Evolutionary conservation across 2,113 vertebrate genomes (phyloP), one percentile per base, ranked within the genome.

Genomic region (Micronycteris hirsuta): DNA sequence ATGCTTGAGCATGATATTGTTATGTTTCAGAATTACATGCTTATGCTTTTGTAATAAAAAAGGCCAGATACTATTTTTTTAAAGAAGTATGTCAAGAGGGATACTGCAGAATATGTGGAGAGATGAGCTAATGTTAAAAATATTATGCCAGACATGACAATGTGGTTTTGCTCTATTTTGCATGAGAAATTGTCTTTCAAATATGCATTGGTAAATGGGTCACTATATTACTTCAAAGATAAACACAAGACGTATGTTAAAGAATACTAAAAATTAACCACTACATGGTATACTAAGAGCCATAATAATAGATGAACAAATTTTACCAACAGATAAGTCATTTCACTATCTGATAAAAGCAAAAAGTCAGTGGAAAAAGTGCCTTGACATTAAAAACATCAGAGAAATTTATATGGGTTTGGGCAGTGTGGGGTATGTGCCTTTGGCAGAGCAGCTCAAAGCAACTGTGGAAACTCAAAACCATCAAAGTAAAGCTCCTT

Each of bases 371-470:
- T 94, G 58, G 22, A 47, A 89, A 93, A 92, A 89, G 80, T 78
- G 63, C 26, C 76, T 93, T 96, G 76, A 47, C 87, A 74, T 92
- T 83, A 94, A 93, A 96, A 94, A 95, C 84, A 92, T 86, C 68
- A 83, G 54, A 77, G 73, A 89, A 49, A 83, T 73, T 28, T 92
- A 73, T 68, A 47, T 0, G 5, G 41, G 45, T 31, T 17, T n/a
- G 14, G 54, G 38, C 10, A 45, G 38, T 19, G 41, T 3, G 28
- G 13, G 22, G 76, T 83, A 38, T 56, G 58, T 77, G 36, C 45
- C 45, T 67, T 58, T 96, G 94, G 88, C 84, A 92, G 45, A 90
- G 85, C 22, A 68, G 86, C 70, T 58, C 20, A 89, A 68, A 96
- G 82, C 82, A 93, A 95, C 80, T 93, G 76, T 87, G 81, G 93